These are phyloP conservation scores for Ginglymostoma cirratum DNA, from an alignment of 2,113 vertebrate species.

Conservation along the genomic window DNA sequence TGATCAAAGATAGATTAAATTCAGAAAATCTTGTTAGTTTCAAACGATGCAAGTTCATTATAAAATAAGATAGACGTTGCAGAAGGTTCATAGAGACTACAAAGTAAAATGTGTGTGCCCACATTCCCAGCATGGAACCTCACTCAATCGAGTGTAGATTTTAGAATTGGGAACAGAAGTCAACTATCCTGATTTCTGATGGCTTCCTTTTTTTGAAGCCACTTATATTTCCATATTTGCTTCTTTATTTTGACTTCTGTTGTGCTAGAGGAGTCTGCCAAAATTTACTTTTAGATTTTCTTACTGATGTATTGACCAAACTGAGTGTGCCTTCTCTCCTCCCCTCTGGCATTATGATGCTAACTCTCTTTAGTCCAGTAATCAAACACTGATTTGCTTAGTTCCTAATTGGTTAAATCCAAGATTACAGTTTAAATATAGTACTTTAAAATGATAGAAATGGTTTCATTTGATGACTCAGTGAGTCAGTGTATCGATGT, in stretches of 20 bases:
- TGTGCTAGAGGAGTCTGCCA: background rate
- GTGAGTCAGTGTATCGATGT: background rate
- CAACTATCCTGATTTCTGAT: background rate
- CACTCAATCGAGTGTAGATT: background rate
- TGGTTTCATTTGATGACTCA: no score
- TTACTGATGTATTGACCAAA: background rate
- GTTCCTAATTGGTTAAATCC: no score
- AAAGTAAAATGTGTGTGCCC: background rate
- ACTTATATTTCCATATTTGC: background rate
- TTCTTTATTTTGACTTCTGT: background rate
- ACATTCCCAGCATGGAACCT: background rate
- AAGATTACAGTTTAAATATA: no score
- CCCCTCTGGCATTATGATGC: no score
- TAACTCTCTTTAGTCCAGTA: no score
- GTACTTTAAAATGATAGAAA: no score
- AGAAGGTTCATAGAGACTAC: background rate
- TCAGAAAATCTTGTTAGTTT: background rate
- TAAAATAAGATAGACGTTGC: background rate
- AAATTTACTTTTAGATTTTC: background rate
- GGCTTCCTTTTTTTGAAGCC: background rate
- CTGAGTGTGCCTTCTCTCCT: no score
- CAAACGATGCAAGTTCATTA: background rate
- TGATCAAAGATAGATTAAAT: constrained; percentile 23
- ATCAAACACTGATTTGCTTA: no score
- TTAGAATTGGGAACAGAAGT: background rate